A percentile compares a stretch with the other conserved stretches of the same genome.
Conservation (phyloP, 1,140 invertebrate species). For the Hycleus phaleratus region DNA sequence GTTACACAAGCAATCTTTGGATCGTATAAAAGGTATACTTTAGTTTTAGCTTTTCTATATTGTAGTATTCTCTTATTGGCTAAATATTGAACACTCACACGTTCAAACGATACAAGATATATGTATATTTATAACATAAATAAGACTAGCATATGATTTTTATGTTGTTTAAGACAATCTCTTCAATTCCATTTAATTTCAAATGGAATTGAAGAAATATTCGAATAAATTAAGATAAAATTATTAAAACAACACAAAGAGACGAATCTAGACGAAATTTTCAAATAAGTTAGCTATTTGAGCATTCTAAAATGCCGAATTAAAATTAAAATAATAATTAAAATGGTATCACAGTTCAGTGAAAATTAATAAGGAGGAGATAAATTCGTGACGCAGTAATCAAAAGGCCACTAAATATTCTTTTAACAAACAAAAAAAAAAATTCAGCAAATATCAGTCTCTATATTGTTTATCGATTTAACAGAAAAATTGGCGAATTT, state of each 20-base stretch:
- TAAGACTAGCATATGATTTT: slow-evolving; percentile 33
- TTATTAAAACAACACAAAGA: slow-evolving; percentile 16
- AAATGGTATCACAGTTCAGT: slow-evolving; percentile 31
- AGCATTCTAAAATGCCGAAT: slow-evolving; percentile 19
- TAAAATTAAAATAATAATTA: slow-evolving; percentile 18
- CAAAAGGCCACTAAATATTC: too few species aligned
- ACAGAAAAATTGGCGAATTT: slow-evolving; percentile 12
- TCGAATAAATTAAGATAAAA: slow-evolving; percentile 16
- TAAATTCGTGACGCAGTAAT: not conserved
- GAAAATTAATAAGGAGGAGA: slow-evolving; percentile 19
- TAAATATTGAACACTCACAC: slow-evolving; percentile 25
- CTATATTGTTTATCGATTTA: not conserved
- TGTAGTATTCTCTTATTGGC: slow-evolving; percentile 17
- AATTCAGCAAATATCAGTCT: too few species aligned
- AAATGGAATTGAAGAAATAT: not conserved
- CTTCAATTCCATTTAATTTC: not conserved
- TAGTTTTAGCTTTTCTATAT: slow-evolving; percentile 24
- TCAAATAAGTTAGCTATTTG: slow-evolving; percentile 23
- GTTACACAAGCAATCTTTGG: slow-evolving; percentile 28
- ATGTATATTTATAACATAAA: slow-evolving; percentile 23
- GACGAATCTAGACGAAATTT: slow-evolving; percentile 12
- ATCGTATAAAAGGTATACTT: slow-evolving; percentile 38
- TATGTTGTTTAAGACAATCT: not conserved
- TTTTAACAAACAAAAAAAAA: too few species aligned
- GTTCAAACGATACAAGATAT: slow-evolving; percentile 23